These are phyloP conservation scores for Drosophila orosa DNA, from an alignment of 1,140 invertebrate genomes.

Conservation along the genomic window DNA sequence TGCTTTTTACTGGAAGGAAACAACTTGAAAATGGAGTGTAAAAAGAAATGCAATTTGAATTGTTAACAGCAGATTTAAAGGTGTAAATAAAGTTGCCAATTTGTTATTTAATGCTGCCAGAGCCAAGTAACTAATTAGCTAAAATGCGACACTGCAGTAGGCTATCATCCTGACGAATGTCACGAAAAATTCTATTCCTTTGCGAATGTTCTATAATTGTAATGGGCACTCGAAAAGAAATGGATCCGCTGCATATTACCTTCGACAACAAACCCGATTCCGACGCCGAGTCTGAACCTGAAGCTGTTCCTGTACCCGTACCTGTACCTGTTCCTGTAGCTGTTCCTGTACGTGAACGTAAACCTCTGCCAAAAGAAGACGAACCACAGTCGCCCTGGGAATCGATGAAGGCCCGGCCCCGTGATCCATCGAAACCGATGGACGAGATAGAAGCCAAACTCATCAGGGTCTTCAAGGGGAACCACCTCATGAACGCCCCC, in stretches of 20 bases:
- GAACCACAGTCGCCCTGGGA: neutral
- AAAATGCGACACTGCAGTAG: too few relatives aligned
- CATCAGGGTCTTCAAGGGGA: slow-evolving; percentile 26
- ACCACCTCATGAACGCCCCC: neutral
- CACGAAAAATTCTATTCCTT: too few relatives aligned
- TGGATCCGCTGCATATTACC: too few relatives aligned
- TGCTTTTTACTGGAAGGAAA: slow-evolving; percentile 28
- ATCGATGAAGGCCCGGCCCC: slow-evolving; percentile 10
- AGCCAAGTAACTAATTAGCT: neutral
- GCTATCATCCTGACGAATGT: too few relatives aligned
- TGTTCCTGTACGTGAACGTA: too few relatives aligned
- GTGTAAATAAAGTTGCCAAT: neutral
- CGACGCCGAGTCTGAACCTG: neutral
- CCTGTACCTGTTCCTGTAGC: too few relatives aligned
- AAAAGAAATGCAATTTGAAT: neutral
- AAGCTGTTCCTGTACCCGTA: too few relatives aligned
- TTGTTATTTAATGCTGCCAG: neutral
- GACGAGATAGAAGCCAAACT: slow-evolving; percentile 33
- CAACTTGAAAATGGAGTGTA: slow-evolving; percentile 10
- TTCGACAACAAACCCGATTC: neutral
- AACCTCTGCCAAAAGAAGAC: neutral
- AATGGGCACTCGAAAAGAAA: too few relatives aligned
- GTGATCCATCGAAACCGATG: slow-evolving; percentile 1
- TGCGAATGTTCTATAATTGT: too few relatives aligned
- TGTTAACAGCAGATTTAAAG: neutral